A percentile compares a stretch with the other conserved stretches of the same genome.
phyloP scores from a whole-genome alignment of 2,888 invertebrate genomes.

The Heliconius charithonia region DNA sequence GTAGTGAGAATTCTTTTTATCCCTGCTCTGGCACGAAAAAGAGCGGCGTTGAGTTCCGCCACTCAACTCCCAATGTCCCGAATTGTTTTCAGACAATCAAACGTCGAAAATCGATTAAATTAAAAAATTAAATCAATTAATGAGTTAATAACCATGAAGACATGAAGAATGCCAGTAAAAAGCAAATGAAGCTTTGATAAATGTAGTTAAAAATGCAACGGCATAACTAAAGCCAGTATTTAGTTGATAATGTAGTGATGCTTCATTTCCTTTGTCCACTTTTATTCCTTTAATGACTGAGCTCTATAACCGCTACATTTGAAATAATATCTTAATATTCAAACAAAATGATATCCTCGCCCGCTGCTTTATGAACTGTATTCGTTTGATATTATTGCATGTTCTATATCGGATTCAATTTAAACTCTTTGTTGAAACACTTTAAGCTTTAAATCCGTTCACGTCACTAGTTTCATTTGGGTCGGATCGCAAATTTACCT shows the following conservation, averaged over 20 bases:
- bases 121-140: no score
- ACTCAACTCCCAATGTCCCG: neutral
- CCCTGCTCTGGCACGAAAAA: neutral
- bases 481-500: slow-evolving; percentile 31
- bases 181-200: neutral
- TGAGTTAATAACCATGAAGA: no score
- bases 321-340: slow-evolving; percentile 14
- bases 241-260: slow-evolving; percentile 27
- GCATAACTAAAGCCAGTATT: neutral
- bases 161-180: neutral
- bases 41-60: neutral
- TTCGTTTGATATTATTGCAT: slow-evolving; percentile 20
- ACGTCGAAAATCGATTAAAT: neutral
- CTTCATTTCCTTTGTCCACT: slow-evolving; percentile 28
- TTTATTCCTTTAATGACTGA: slow-evolving; percentile 29
- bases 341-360: neutral
- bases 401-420: slow-evolving; percentile 20
- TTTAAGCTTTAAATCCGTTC: slow-evolving; percentile 24
- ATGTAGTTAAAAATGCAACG: slow-evolving; percentile 9
- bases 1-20: neutral
- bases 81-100: neutral
- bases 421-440: slow-evolving; percentile 24
- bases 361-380: slow-evolving; percentile 21
- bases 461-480: slow-evolving; percentile 28
- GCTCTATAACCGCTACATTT: slow-evolving; percentile 26